Conservation (phyloP, 2,888 invertebrate species). For the Corythucha ciliata region DNA sequence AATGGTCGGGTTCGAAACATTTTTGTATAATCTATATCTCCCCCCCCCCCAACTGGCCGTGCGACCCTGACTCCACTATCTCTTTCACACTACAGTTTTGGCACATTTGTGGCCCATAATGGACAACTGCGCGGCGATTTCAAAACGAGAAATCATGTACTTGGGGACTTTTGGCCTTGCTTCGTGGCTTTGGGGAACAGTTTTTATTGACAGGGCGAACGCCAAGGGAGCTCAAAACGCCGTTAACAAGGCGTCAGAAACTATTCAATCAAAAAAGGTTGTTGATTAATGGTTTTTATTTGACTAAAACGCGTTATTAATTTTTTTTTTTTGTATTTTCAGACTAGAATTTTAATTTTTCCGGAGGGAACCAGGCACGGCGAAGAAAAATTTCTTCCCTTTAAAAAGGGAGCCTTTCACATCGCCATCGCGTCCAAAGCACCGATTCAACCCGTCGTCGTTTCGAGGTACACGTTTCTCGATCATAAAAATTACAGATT, state of each 20-base stretch:
- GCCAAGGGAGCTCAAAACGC: slow-evolving; percentile 42
- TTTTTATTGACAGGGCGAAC: slow-evolving; percentile 47
- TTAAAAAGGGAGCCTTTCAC: slow-evolving; percentile 95
- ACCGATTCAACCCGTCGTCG: slow-evolving; percentile 49
- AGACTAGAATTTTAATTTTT: slow-evolving; percentile 84
- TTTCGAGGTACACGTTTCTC: slow-evolving; percentile 45
- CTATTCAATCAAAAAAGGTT: slow-evolving; percentile 39
- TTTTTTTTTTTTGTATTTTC: too few relatives aligned
- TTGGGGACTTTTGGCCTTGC: slow-evolving; percentile 47
- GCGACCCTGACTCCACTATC: not conserved
- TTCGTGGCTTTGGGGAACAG: slow-evolving; percentile 46
- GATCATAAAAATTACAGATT: slow-evolving; percentile 37
- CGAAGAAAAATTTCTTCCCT: slow-evolving; percentile 73
- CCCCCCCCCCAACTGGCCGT: too few relatives aligned
- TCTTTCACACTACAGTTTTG: slow-evolving; percentile 46
- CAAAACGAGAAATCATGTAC: slow-evolving; percentile 48
- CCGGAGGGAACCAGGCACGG: slow-evolving; percentile 83
- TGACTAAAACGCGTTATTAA: too few relatives aligned
- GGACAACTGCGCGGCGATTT: slow-evolving; percentile 44
- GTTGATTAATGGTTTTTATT: too few relatives aligned
- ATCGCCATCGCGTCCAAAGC: slow-evolving; percentile 65
- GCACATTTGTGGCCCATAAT: slow-evolving; percentile 47
- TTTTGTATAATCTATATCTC: not conserved
- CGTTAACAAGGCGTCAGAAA: slow-evolving; percentile 39
- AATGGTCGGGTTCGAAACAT: slow-evolving; percentile 41